Conservation (phyloP, 2,888 invertebrate species). For the Athripsodes cinereus region DNA sequence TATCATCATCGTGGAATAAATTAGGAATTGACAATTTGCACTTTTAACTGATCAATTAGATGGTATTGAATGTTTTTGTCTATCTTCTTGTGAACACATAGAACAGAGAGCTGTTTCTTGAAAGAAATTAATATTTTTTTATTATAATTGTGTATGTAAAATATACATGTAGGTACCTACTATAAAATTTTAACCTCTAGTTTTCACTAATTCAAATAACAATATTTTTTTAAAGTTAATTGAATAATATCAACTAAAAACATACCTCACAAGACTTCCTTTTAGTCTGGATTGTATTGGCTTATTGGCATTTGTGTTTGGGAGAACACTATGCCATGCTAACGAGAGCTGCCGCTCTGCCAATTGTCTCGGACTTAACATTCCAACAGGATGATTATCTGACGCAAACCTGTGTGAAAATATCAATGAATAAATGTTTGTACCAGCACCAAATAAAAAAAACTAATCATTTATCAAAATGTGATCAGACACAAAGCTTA, state of each 20-base stretch:
- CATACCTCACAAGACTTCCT: constrained; percentile 25
- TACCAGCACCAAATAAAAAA: background rate
- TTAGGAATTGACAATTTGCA: no score
- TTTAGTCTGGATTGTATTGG: constrained; percentile 16
- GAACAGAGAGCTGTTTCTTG: no score
- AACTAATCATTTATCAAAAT: background rate
- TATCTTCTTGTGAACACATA: no score
- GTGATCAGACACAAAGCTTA: background rate
- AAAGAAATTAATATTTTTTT: no score
- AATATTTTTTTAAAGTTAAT: background rate
- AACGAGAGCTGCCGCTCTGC: constrained; percentile 20
- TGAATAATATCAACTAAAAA: background rate
- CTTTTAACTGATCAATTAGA: no score
- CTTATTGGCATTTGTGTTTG: constrained; percentile 6
- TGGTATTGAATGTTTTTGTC: no score
- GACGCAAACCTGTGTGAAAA: constrained; percentile 15
- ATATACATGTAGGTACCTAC: no score
- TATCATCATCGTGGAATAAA: no score
- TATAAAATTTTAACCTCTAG: no score
- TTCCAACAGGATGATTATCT: constrained; percentile 8
- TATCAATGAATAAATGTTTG: no score
- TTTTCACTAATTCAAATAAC: no score
- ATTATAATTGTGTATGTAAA: no score
- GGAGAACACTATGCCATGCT: constrained; percentile 23
- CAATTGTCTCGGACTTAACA: constrained; percentile 9